A percentile compares a stretch with the other conserved stretches of the same genome.
These are phyloP conservation scores for Drosophila busckii DNA, from an alignment of 1,140 invertebrate species.

Conservation along the genomic window DNA sequence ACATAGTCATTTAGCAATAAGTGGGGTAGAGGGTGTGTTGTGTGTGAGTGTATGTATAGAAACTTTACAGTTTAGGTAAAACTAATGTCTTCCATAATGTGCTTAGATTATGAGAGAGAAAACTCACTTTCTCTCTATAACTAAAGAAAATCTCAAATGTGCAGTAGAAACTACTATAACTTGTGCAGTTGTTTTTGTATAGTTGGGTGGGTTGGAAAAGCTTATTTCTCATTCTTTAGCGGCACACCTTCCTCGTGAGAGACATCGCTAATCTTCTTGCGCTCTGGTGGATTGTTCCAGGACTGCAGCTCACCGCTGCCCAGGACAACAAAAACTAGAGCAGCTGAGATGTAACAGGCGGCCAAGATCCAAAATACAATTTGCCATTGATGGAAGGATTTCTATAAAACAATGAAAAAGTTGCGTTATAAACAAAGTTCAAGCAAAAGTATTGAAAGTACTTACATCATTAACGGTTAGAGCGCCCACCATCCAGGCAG, in stretches of 20 bases:
- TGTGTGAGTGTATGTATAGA: constrained; percentile 24
- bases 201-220: not conserved
- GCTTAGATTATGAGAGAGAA: constrained; percentile 11
- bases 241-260: constrained; percentile 71
- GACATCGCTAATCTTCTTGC: constrained; percentile 50
- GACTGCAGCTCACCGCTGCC: constrained; percentile 86
- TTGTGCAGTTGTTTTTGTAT: constrained; percentile 51
- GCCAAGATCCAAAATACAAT: constrained; percentile 91
- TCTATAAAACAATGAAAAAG: constrained; percentile 79
- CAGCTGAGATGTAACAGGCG: constrained; percentile 85
- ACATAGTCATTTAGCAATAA: constrained; percentile 54
- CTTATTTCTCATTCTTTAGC: constrained; percentile 63
- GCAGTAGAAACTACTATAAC: constrained; percentile 63
- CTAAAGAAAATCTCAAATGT: constrained; percentile 59
- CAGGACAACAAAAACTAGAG: constrained; percentile 84
- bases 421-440: no score
- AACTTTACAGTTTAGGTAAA: constrained; percentile 51
- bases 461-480: constrained; percentile 87
- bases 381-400: constrained; percentile 88
- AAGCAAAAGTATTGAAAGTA: no score
- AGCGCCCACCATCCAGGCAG: constrained; percentile 90
- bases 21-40: constrained; percentile 35
- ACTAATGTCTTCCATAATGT: constrained; percentile 62
- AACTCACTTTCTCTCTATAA: constrained; percentile 9
- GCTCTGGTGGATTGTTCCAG: constrained; percentile 78